Base-by-base conservation (phyloP, 2,888 invertebrate species). In the Latrodectus elegans region DNA sequence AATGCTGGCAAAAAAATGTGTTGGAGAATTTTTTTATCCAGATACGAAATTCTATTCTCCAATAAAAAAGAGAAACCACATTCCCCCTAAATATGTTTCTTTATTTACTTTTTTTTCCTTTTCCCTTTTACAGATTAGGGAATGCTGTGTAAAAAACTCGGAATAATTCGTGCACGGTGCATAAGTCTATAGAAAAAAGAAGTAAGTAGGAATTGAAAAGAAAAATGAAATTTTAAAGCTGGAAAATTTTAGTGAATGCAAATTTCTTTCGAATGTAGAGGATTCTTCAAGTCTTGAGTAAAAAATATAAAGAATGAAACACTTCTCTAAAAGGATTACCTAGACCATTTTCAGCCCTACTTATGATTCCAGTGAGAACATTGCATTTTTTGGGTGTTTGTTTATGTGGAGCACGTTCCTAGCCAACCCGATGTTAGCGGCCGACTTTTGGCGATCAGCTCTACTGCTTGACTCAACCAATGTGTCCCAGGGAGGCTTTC, bases 301-400 rank as follows among this genome's bases (percentile, higher is more conserved):
- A 60, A 60, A 77, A 77, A 77, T 38, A 38, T 38, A 38, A 38
- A 38, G 38, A 38, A 70, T 12, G 65, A 74, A 86, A 68, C 67
- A 60, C 14, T 72, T 49, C 72, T 76, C 64, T 81, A 76, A 81
- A 80, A 80, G 80, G 86, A 81, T 86, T 86, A 86, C 80, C 81
- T 60, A 17, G 65, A 60, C 86, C 79, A 78, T 81, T 86, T 81
- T 76, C 71, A 68, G 70, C 75, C 52, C 76, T 75, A 81, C 76
- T 86, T 86, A 76, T 76, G 80, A 86, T 86, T 86, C 86, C 38
- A 51, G 53, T 22, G 86, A 71, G 71, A 55, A 55, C 55, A 65
- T 72, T 72, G 72, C 76, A 80, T 70, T 72, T 86, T 86, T 74
- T 52, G 76, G 79, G 70, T 80, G 26, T 51, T 75, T 85, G 6